Conservation (phyloP, 2,888 invertebrate species). For the Psylliodes chrysocephalus region DNA sequence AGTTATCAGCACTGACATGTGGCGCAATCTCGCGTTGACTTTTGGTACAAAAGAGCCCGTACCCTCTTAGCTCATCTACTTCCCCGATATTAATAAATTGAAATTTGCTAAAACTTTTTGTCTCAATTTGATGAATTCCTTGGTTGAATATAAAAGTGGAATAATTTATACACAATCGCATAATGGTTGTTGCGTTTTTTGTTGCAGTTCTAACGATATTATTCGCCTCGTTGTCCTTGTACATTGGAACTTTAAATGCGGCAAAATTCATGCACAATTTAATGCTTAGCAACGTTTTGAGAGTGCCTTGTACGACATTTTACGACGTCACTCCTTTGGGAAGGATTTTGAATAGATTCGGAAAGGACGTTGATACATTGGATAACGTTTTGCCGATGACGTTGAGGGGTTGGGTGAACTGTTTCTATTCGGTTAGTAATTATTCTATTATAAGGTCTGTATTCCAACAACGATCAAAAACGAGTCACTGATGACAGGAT, state of each 20-base stretch:
- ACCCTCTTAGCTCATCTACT: too few relatives aligned
- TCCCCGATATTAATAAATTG: too few relatives aligned
- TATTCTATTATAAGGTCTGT: too few relatives aligned
- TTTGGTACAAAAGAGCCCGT: too few relatives aligned
- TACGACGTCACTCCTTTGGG: slow-evolving; percentile 85
- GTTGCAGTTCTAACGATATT: slow-evolving; percentile 76
- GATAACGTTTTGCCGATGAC: slow-evolving; percentile 79
- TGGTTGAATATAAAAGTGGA: not conserved
- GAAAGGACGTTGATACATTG: slow-evolving; percentile 78
- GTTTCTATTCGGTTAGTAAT: slow-evolving; percentile 72
- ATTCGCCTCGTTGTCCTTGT: slow-evolving; percentile 74
- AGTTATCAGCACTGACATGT: too few relatives aligned
- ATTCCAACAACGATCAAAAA: too few relatives aligned
- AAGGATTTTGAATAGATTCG: slow-evolving; percentile 81
- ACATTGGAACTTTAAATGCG: slow-evolving; percentile 73
- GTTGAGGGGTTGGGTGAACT: slow-evolving; percentile 76
- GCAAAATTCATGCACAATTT: slow-evolving; percentile 73
- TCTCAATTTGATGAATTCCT: not conserved
- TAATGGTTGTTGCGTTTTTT: slow-evolving; percentile 39
- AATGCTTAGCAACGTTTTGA: slow-evolving; percentile 73
- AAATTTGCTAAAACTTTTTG: too few relatives aligned
- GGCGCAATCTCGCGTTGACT: too few relatives aligned
- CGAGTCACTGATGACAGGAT: too few relatives aligned
- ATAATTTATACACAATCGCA: too few relatives aligned
- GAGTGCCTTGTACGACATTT: slow-evolving; percentile 76